A percentile compares a stretch with the other conserved stretches of the same genome.
Conservation (phyloP, 2,888 invertebrate species). For the Sarcophaga variegata region DNA sequence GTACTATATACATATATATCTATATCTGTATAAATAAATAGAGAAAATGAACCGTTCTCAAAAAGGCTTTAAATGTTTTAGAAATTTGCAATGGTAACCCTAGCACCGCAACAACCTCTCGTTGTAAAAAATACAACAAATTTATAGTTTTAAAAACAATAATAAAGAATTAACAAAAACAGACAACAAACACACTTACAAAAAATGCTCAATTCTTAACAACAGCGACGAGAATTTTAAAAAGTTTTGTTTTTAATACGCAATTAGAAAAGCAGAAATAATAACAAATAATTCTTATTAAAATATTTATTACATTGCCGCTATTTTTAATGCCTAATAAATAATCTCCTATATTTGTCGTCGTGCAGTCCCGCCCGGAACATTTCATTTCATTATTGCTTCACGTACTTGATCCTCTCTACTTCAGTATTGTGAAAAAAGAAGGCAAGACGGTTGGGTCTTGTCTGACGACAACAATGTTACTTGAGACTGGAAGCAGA, state of each 20-base stretch:
- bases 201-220: conserved; percentile 35
- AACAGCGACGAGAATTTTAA: conserved; percentile 34
- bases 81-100: neutral
- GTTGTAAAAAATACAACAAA: conserved; percentile 52
- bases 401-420: neutral
- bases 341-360: conserved; percentile 9
- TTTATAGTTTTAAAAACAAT: conserved; percentile 34
- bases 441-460: neutral
- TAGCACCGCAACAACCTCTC: neutral
- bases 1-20: no score
- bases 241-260: conserved; percentile 40
- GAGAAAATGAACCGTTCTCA: no score
- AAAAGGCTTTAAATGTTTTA: neutral
- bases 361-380: neutral
- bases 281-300: conserved; percentile 19
- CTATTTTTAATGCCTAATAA: neutral
- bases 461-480: conserved; percentile 17
- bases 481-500: conserved; percentile 52
- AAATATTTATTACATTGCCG: conserved; percentile 6
- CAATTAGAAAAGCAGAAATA: conserved; percentile 47
- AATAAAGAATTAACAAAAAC: conserved; percentile 56
- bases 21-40: no score
- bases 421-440: neutral
- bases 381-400: no score
- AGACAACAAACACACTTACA: conserved; percentile 34